These are phyloP conservation scores for Drosophila meridionalis DNA, from an alignment of 2,888 invertebrate genomes.

Conservation along the genomic window DNA sequence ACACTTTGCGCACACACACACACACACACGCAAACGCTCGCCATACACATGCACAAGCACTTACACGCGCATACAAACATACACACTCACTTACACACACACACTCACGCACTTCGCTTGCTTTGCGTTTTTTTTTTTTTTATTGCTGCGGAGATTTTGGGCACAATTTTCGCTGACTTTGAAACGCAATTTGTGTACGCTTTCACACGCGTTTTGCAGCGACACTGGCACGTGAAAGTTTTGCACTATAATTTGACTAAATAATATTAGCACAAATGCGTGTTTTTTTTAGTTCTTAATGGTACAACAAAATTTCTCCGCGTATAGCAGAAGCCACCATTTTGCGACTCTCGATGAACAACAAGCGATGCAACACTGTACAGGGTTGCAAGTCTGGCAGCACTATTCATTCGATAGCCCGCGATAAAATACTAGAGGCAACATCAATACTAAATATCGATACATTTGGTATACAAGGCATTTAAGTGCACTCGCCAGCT, in stretches of 20 bases:
- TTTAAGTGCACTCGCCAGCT: neutral
- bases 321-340: slow-evolving; percentile 81
- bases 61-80: slow-evolving; percentile 44
- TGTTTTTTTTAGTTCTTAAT: slow-evolving; percentile 73
- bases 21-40: slow-evolving; percentile 55
- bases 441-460: slow-evolving; percentile 22
- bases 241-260: slow-evolving; percentile 65
- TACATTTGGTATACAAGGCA: neutral
- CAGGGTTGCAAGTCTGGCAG: slow-evolving; percentile 54
- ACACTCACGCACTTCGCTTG: slow-evolving; percentile 72
- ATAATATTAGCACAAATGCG: slow-evolving; percentile 68
- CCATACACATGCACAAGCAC: slow-evolving; percentile 55
- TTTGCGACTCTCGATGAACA: slow-evolving; percentile 76
- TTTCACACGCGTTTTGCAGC: slow-evolving; percentile 58
- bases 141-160: slow-evolving; percentile 55
- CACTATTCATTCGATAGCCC: slow-evolving; percentile 30
- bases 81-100: slow-evolving; percentile 51
- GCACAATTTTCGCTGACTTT: slow-evolving; percentile 63
- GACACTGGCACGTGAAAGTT: slow-evolving; percentile 64
- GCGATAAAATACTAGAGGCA: slow-evolving; percentile 19
- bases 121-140: slow-evolving; percentile 66
- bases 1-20: slow-evolving; percentile 79
- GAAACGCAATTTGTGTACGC: slow-evolving; percentile 46
- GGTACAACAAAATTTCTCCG: slow-evolving; percentile 79
- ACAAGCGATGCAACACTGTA: slow-evolving; percentile 60